Conservation (phyloP, 2,888 invertebrate species). For the Xylocampa areola region DNA sequence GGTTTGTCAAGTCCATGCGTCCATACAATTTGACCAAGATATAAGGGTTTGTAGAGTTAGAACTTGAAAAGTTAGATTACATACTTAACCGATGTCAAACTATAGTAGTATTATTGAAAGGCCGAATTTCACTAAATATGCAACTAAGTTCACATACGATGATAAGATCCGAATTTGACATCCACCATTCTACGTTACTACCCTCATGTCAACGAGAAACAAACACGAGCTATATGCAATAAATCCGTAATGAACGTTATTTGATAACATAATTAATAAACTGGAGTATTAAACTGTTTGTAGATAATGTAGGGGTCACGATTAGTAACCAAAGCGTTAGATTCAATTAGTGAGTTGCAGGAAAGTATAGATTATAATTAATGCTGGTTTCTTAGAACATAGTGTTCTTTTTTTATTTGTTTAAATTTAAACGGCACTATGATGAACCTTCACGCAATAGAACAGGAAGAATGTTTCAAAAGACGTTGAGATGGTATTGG, state of each 20-base stretch:
- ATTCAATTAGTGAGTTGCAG: conserved; percentile 46
- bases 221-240: conserved; percentile 42
- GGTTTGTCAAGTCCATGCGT: no score
- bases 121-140: not conserved
- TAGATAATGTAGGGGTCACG: conserved; percentile 54
- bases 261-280: conserved; percentile 49
- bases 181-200: conserved; percentile 11
- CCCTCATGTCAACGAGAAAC: conserved; percentile 27
- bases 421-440: no score
- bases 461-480: conserved; percentile 15
- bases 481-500: conserved; percentile 34
- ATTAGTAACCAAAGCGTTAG: conserved; percentile 31
- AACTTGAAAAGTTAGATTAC: no score
- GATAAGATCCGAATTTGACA: not conserved
- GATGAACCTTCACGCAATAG: conserved; percentile 41
- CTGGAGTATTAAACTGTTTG: conserved; percentile 44
- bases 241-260: conserved; percentile 46
- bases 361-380: conserved; percentile 42
- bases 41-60: no score
- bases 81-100: no score
- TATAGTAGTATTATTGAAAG: not conserved
- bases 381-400: conserved; percentile 46
- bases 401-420: conserved; percentile 38
- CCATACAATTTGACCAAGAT: no score
- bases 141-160: not conserved